A percentile compares a stretch with the other conserved stretches of the same genome.
Conservation (phyloP, 2,888 invertebrate species). For the Drosophila mayaguana region DNA sequence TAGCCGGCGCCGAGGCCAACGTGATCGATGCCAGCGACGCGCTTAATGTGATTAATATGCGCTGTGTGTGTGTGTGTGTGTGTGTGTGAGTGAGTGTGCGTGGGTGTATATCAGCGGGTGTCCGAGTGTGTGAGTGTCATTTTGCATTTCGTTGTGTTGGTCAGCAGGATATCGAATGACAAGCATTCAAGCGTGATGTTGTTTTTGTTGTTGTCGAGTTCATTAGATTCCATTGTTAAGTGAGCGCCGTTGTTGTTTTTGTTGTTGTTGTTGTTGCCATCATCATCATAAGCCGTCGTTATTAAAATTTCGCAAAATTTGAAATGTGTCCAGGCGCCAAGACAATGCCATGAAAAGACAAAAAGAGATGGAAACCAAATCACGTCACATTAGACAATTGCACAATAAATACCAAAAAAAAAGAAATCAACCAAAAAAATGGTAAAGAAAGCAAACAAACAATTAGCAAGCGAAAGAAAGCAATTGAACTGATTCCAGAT, state of each 20-base stretch:
- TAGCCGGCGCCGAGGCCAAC: conserved; percentile 95
- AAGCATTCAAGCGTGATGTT: conserved; percentile 26
- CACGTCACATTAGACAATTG: conserved; percentile 50
- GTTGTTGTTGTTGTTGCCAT: conserved; percentile 47
- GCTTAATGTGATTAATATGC: conserved; percentile 95
- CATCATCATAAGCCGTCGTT: conserved; percentile 65
- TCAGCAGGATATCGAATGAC: conserved; percentile 64
- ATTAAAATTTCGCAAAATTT: conserved; percentile 77
- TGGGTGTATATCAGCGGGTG: conserved; percentile 8
- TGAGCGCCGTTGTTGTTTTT: conserved; percentile 44
- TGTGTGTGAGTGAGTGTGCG: conserved; percentile 14
- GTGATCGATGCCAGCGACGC: conserved; percentile 94
- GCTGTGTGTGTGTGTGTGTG: conserved; percentile 86
- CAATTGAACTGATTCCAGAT: background rate
- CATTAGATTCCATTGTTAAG: conserved; percentile 64
- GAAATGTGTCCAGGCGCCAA: conserved; percentile 61
- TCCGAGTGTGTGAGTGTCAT: conserved; percentile 10
- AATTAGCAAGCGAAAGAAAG: background rate
- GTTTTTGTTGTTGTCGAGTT: conserved; percentile 52
- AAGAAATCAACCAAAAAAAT: background rate
- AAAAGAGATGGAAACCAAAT: conserved; percentile 38
- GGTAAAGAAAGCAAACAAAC: background rate
- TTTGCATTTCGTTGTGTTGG: conserved; percentile 50
- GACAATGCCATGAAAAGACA: conserved; percentile 54
- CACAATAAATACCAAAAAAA: conserved; percentile 27